These are phyloP conservation scores for Eulemur coronatus DNA, from an alignment of 2,797 vertebrate species.

Conservation along the genomic window DNA sequence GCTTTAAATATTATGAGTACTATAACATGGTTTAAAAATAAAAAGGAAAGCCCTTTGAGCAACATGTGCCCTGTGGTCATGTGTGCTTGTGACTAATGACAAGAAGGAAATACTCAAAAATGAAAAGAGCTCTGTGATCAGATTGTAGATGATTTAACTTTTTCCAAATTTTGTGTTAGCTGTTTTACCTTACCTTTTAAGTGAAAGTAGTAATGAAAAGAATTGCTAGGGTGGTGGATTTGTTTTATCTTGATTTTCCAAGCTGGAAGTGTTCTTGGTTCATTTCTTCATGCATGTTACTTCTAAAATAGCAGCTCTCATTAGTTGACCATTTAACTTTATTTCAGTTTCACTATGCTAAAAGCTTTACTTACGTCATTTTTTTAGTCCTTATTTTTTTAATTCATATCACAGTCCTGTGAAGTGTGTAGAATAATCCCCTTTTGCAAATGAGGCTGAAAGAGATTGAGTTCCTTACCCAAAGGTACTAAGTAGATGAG, in stretches of 20 bases:
- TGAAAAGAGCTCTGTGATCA: not conserved
- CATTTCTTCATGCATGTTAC: not conserved
- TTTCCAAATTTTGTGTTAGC: not conserved
- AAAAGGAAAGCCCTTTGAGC: not conserved
- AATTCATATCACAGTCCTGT: not conserved
- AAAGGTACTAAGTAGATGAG: not conserved
- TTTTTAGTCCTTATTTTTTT: not conserved
- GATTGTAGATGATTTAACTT: not conserved
- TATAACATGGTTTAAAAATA: not conserved
- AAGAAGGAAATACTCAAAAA: not conserved
- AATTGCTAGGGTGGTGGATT: not conserved
- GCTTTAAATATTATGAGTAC: not conserved
- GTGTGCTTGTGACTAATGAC: not conserved
- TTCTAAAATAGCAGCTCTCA: not conserved
- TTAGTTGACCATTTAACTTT: not conserved
- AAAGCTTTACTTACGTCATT: not conserved
- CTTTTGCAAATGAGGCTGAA: not conserved
- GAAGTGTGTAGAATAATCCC: not conserved
- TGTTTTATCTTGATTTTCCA: not conserved
- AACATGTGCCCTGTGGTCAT: not conserved
- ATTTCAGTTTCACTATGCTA: not conserved
- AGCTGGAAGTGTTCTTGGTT: not conserved
- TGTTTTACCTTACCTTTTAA: not conserved
- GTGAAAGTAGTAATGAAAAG: not conserved
- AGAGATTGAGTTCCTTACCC: not conserved